Base-by-base conservation (phyloP, 2,888 invertebrate species). In the Drosophila anomalata region DNA sequence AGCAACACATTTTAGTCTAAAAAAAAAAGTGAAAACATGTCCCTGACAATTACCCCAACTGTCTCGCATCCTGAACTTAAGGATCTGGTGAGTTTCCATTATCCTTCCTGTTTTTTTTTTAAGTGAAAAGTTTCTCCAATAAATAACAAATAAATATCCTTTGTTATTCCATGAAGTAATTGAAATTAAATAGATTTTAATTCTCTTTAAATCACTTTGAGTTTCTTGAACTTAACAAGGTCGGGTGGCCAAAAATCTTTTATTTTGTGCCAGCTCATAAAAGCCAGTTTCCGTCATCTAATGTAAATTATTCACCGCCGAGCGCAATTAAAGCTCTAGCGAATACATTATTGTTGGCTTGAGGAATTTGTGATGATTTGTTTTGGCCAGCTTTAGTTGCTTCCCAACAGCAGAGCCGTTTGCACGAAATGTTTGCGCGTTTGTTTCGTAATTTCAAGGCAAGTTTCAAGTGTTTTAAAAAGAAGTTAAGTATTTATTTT, bases 381-480 rank as follows among this genome's bases (percentile, higher is more conserved):
- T 76, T 82, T 69, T 82, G 86, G 77, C 79, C 77, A 74, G 48
- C 51, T 66, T 87, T 61, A 82, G 81, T 87, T 71, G 75, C 67
- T 61, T 53, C 51, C 39, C 79, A 82, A 73, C 86, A 60, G 53
- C 41, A 56, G 69, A 76, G 74, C 62, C 54, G 55, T n/a, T 67
- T 59, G 53, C 63, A 63, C 59, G 76, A 76, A 73, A 84, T 89
- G 78, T 89, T 90, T 57, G 67, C 86, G 54, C 90, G 90, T 53
- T 67, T 89, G 57, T 89, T 90, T 77, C 76, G 77, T 68, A 79
- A 81, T 59, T 87, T 88, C 77, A 88, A 86, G 89, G 89, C 90
- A 90, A 89, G 79, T 67, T 20, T 56, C 41, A 39, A 1, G 11
- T 24, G 39, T 31, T 42, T 42, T 2, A 33, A 56, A 71, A 50